Evolutionary conservation across 2,113 vertebrate species (phyloP).

Genomic region (Numenius arquata): DNA sequence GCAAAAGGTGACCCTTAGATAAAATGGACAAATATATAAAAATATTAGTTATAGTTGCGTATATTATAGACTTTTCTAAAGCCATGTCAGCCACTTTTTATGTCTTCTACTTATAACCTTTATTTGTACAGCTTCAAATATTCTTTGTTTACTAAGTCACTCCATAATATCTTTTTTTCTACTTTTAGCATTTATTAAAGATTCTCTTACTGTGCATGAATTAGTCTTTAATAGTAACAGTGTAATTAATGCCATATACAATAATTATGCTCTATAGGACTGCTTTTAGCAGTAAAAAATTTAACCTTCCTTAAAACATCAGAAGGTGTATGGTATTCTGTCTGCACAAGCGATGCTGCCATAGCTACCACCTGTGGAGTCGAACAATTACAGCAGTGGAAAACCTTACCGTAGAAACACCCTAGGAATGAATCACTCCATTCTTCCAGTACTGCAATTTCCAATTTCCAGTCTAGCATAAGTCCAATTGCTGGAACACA

Average conservation of each 20-base stretch:
- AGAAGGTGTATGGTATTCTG: neutral
- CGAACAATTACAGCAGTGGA: neutral
- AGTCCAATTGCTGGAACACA: neutral
- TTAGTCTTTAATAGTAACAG: neutral
- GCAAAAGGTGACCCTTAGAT: neutral
- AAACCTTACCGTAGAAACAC: neutral
- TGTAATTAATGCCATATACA: neutral
- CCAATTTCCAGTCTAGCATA: neutral
- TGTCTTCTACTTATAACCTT: neutral
- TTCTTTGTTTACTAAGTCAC: neutral
- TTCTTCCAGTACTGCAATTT: neutral
- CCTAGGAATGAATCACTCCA: neutral
- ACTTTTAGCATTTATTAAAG: neutral
- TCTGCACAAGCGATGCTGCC: neutral
- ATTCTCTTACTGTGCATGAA: neutral
- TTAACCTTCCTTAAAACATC: neutral
- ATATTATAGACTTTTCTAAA: neutral
- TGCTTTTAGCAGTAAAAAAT: neutral
- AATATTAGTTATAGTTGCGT: neutral
- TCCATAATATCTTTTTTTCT: neutral
- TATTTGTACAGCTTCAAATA: neutral
- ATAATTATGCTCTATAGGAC: neutral
- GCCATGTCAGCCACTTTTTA: neutral
- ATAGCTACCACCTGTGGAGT: neutral
- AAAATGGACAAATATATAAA: neutral